phyloP scores from a whole-genome alignment of 2,888 invertebrate species.

The Amphimallon solstitiale region DNA sequence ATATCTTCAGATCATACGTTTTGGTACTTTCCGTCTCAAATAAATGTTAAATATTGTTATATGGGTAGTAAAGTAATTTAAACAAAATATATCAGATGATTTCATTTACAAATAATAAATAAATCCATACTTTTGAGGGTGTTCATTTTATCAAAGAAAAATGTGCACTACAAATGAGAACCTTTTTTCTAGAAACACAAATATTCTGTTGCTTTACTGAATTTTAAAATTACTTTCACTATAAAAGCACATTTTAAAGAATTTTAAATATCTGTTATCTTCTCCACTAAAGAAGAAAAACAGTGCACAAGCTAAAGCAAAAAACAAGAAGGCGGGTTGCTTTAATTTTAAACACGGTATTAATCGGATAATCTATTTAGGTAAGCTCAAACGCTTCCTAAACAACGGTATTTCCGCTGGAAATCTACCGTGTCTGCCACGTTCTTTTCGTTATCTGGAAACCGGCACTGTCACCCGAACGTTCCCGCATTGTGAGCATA shows the following conservation, averaged over 20 bases:
- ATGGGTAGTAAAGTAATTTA: too few species aligned
- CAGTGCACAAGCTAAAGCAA: conserved; percentile 20
- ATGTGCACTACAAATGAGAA: too few species aligned
- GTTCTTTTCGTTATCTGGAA: conserved; percentile 35
- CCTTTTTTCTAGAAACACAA: too few species aligned
- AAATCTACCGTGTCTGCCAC: conserved; percentile 36
- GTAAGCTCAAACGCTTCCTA: conserved; percentile 37
- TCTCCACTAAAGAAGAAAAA: conserved; percentile 15
- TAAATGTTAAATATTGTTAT: too few species aligned
- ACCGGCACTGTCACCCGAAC: conserved; percentile 35
- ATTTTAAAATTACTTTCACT: neutral
- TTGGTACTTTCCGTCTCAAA: too few species aligned
- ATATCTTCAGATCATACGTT: too few species aligned
- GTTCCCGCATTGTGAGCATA: conserved; percentile 28
- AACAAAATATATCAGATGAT: too few species aligned
- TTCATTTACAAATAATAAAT: too few species aligned
- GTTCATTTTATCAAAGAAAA: too few species aligned
- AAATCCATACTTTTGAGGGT: too few species aligned
- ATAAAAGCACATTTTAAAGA: neutral
- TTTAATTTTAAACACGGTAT: conserved; percentile 35
- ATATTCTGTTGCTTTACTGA: neutral
- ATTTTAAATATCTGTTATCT: neutral
- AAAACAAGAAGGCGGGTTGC: conserved; percentile 11
- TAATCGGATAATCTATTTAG: conserved; percentile 41
- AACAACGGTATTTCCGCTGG: conserved; percentile 38